Percentiles rank a stretch among this genome's conserved stretches.
These are phyloP conservation scores for Sylvicola fuscatus DNA, from an alignment of 2,888 invertebrate genomes.

Conservation along the genomic window DNA sequence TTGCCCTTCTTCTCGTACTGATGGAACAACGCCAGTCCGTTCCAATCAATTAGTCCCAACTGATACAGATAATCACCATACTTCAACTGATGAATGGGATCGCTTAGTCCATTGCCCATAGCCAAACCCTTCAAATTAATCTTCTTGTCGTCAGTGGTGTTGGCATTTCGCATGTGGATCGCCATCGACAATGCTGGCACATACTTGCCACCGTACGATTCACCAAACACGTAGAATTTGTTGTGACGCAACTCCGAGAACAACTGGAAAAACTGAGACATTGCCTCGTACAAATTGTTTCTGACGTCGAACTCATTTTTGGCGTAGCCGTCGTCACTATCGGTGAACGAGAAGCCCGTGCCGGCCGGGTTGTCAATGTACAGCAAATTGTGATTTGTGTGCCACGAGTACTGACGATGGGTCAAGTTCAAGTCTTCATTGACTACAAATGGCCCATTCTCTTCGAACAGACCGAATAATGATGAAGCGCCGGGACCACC, in stretches of 20 bases:
- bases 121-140: constrained; percentile 26
- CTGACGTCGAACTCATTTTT: constrained; percentile 62
- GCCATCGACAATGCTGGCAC: constrained; percentile 57
- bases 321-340: constrained; percentile 53
- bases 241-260: constrained; percentile 55
- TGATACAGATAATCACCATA: constrained; percentile 67
- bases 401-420: constrained; percentile 60
- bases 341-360: constrained; percentile 80
- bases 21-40: constrained; percentile 24
- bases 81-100: constrained; percentile 54
- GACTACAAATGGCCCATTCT: constrained; percentile 58
- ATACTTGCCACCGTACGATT: constrained; percentile 69
- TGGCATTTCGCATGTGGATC: constrained; percentile 43
- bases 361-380: constrained; percentile 90
- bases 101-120: constrained; percentile 64
- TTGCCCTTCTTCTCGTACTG: constrained; percentile 34
- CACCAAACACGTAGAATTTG: constrained; percentile 74
- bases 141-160: constrained; percentile 32
- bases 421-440: constrained; percentile 22
- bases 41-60: constrained; percentile 36
- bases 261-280: constrained; percentile 64
- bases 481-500: constrained; percentile 72
- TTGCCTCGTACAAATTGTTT: constrained; percentile 50
- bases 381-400: constrained; percentile 51
- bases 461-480: constrained; percentile 58